phyloP scores from a whole-genome alignment of 2,888 invertebrate species.

The Sisyra nigra region DNA sequence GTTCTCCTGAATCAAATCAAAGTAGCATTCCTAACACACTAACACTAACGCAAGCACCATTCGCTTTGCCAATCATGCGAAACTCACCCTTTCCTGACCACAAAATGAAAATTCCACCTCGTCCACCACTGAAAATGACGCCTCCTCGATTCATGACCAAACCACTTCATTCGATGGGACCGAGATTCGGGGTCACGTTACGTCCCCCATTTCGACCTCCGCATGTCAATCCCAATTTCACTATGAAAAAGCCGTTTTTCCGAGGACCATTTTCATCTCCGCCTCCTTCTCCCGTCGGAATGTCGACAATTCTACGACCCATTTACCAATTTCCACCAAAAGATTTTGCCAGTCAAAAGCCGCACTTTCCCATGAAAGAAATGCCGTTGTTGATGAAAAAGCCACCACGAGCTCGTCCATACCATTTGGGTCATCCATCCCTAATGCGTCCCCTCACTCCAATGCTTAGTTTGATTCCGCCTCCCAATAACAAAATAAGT shows the following conservation, averaged over 20 bases:
- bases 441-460: background rate
- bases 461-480: background rate
- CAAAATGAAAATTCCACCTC: background rate
- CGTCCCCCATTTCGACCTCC: conserved; percentile 4
- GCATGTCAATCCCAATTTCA: conserved; percentile 2
- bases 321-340: conserved; percentile 3
- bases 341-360: background rate
- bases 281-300: background rate
- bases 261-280: background rate
- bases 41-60: background rate
- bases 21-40: conserved; percentile 3
- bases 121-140: background rate
- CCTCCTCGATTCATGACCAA: background rate
- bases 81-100: background rate
- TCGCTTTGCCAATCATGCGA: background rate
- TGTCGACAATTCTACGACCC: conserved; percentile 7
- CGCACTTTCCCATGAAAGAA: background rate
- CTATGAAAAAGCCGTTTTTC: conserved; percentile 6
- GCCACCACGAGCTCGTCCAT: background rate
- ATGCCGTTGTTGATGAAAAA: conserved; percentile 2
- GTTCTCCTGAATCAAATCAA: background rate
- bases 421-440: background rate
- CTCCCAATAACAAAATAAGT: too few relatives aligned
- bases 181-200: conserved; percentile 5
- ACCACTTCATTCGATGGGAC: background rate